Conservation (phyloP, 2,797 vertebrate species). For the Huso huso region DNA sequence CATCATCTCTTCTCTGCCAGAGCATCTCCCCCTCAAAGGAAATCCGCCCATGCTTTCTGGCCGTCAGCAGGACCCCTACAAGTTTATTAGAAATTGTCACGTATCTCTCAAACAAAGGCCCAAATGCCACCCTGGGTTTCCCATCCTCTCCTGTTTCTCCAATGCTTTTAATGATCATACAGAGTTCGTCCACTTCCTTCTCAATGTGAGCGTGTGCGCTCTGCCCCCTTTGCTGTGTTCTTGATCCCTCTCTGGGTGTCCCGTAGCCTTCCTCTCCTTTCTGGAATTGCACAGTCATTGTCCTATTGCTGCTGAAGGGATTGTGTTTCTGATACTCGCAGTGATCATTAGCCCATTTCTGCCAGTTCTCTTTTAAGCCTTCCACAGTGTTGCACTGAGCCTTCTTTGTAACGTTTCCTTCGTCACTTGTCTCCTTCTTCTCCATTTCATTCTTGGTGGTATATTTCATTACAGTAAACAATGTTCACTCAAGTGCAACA, state of each 20-base stretch:
- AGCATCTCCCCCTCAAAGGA: constrained; percentile 86
- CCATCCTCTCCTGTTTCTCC: constrained; percentile 50
- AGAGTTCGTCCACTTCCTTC: constrained; percentile 73
- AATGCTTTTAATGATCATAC: constrained; percentile 60
- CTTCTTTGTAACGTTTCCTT: constrained; percentile 20
- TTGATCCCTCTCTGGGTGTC: constrained; percentile 68
- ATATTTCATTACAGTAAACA: too few relatives aligned
- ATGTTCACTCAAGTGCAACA: too few relatives aligned
- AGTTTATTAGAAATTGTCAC: constrained; percentile 83
- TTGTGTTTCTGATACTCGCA: constrained; percentile 75
- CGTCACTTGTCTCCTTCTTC: constrained; percentile 11
- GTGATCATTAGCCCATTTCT: constrained; percentile 72
- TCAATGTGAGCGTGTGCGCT: constrained; percentile 68
- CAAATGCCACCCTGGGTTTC: constrained; percentile 58
- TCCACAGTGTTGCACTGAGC: constrained; percentile 49
- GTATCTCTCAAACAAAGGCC: constrained; percentile 74
- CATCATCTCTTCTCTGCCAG: constrained; percentile 84
- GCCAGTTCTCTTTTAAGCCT: constrained; percentile 72
- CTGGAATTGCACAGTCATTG: constrained; percentile 30
- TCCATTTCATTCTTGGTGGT: constrained; percentile 27
- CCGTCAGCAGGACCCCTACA: constrained; percentile 76
- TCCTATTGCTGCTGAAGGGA: constrained; percentile 63
- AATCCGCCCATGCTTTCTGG: constrained; percentile 74
- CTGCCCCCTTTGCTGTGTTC: constrained; percentile 71
- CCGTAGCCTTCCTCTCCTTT: constrained; percentile 65